Evolutionary conservation across 2,888 invertebrate species (phyloP), one percentile per base, ranked within the genome.

Genomic region (Pristionchus fissidentatus): DNA sequence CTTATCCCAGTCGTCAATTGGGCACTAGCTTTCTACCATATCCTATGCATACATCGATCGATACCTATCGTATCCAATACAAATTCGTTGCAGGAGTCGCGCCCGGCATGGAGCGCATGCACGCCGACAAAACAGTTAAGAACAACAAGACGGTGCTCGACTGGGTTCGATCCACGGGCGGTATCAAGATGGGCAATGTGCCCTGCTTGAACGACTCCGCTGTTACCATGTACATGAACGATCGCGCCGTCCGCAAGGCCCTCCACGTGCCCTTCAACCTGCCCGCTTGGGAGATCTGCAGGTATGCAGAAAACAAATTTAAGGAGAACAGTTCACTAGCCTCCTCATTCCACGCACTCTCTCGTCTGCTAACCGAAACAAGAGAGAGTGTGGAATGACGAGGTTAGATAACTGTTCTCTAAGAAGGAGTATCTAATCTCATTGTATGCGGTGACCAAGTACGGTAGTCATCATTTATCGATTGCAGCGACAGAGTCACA

Each of bases 201-300:
- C 92, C 92, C 32, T 92, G 92, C 84, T 84, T 92, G 62, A 92
- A 92, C 84, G 91, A 92, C 83, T 87, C 92, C 55, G 91, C 89
- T 62, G 86, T 92, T 84, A 85, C 89, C 70, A 85, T 86, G 60
- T 92, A 91, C 87, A 89, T 92, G 91, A 92, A 92, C 85, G 85
- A 86, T 52, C 57, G 62, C 41, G 60, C 38, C 15, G 91, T 91
- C 60, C 84, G 89, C 70, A 87, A 87, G 73, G 90, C 90, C n/a
- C 84, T 90, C 70, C 87, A 90, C 84, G 87, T 91, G 66, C 90
- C 90, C 43, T 88, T 87, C 87, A 88, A 90, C 75, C 87, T 90
- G 80, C 86, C 80, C 62, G 87, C 85, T 43, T 90, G 90, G 90
- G 90, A 90, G 78, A 90, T 90, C 83, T 90, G 90, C 89, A 88